Evolutionary conservation across 2,888 invertebrate species (phyloP).

Genomic region (Lasius platythorax): DNA sequence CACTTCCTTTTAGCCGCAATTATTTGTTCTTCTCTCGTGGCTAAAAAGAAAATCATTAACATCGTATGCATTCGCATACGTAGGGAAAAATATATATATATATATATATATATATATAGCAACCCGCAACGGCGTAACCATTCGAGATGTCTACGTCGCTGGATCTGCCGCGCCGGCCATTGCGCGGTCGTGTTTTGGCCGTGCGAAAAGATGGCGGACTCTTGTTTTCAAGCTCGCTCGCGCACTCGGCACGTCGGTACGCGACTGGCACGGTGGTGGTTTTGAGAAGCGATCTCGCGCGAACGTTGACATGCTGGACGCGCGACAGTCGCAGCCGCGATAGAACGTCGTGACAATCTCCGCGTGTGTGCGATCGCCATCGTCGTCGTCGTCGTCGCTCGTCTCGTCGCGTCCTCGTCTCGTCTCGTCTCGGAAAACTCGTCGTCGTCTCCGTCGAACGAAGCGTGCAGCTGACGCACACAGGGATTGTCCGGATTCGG

Average conservation of each 20-base stretch:
- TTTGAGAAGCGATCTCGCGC: constrained; percentile 67
- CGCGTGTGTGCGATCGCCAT: not conserved
- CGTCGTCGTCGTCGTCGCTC: not conserved
- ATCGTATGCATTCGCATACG: too few relatives aligned
- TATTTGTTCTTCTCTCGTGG: too few relatives aligned
- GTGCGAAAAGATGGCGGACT: constrained; percentile 82
- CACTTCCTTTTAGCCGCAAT: not conserved
- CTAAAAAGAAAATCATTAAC: too few relatives aligned
- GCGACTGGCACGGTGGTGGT: not conserved
- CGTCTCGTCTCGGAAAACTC: not conserved
- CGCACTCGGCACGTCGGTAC: constrained; percentile 53
- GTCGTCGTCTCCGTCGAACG: not conserved
- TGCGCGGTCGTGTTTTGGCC: constrained; percentile 81
- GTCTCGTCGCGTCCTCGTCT: constrained; percentile 23
- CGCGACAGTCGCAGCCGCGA: constrained; percentile 32
- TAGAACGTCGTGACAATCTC: constrained; percentile 13
- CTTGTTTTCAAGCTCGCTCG: constrained; percentile 79
- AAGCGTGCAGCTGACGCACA: constrained; percentile 47
- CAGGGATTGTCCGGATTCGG: constrained; percentile 7
- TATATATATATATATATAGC: not conserved
- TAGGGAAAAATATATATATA: not conserved
- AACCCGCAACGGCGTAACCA: not conserved
- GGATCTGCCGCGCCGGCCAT: constrained; percentile 74
- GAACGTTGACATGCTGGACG: constrained; percentile 64
- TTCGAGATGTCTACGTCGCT: not conserved